Evolutionary conservation across 1,140 invertebrate genomes (phyloP).

Genomic region (Leptoteleia sp.): DNA sequence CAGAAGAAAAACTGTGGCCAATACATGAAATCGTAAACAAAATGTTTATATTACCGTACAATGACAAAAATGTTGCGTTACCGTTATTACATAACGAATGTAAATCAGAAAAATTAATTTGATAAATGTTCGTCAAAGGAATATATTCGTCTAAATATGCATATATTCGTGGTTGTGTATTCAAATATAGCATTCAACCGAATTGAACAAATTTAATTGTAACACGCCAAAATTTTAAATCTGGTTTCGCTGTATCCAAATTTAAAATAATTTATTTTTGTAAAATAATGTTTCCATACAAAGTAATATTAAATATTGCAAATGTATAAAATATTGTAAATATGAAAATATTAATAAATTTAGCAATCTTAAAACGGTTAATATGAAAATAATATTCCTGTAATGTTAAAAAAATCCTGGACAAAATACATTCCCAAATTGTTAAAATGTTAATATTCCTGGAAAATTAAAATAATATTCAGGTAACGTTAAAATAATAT

Average conservation of each 20-base stretch:
- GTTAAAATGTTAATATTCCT: too few relatives aligned
- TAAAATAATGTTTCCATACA: too few relatives aligned
- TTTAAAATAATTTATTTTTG: too few relatives aligned
- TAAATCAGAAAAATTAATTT: slow-evolving; percentile 1
- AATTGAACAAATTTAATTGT: neutral
- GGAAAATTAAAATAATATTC: slow-evolving; percentile 1
- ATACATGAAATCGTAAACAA: slow-evolving; percentile 4
- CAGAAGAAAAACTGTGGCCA: neutral
- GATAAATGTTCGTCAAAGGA: neutral
- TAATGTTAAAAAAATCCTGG: neutral
- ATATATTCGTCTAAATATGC: neutral
- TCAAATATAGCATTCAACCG: neutral
- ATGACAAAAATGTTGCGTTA: neutral
- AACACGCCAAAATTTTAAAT: too few relatives aligned
- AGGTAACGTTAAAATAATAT: neutral
- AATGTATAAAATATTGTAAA: too few relatives aligned
- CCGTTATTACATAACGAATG: slow-evolving; percentile 7
- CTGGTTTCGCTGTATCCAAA: too few relatives aligned
- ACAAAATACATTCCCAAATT: too few relatives aligned
- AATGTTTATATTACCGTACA: neutral
- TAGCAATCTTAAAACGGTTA: neutral
- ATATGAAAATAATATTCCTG: neutral
- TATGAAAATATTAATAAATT: too few relatives aligned
- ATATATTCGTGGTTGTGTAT: neutral
- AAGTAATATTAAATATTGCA: neutral